Conservation (phyloP, 2,888 invertebrate genomes). For the Amblyteles armatorius region DNA sequence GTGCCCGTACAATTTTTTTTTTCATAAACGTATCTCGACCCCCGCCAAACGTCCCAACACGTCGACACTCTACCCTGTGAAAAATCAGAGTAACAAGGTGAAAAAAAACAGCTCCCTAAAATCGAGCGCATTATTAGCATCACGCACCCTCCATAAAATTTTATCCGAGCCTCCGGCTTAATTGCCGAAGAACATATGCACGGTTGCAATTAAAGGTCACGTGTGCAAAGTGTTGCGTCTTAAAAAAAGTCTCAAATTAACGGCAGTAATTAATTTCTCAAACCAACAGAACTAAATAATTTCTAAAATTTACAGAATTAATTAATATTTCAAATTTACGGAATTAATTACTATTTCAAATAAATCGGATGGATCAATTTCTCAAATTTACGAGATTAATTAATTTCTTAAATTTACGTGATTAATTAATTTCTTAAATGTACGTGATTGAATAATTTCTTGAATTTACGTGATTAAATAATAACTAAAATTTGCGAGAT, state of each 20-base stretch:
- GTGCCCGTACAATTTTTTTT: constrained; percentile 22
- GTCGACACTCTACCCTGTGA: constrained; percentile 6
- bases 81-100: constrained; percentile 14
- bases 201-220: background rate
- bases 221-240: background rate
- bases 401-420: too few species aligned
- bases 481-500: too few species aligned
- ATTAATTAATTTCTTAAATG: too few species aligned
- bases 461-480: too few species aligned
- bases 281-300: background rate
- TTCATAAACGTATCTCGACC: constrained; percentile 9
- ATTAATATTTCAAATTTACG: too few species aligned
- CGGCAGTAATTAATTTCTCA: background rate
- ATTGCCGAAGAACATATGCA: background rate
- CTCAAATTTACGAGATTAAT: too few species aligned
- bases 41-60: constrained; percentile 3
- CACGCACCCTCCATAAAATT: background rate
- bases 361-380: too few species aligned
- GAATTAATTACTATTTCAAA: too few species aligned
- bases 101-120: constrained; percentile 15
- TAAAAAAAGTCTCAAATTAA: background rate
- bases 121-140: background rate
- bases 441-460: too few species aligned
- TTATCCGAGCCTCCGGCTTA: background rate
- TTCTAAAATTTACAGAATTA: too few species aligned